Evolutionary conservation across 2,797 vertebrate species (phyloP).

Genomic region (Sarcoramphus papa): DNA sequence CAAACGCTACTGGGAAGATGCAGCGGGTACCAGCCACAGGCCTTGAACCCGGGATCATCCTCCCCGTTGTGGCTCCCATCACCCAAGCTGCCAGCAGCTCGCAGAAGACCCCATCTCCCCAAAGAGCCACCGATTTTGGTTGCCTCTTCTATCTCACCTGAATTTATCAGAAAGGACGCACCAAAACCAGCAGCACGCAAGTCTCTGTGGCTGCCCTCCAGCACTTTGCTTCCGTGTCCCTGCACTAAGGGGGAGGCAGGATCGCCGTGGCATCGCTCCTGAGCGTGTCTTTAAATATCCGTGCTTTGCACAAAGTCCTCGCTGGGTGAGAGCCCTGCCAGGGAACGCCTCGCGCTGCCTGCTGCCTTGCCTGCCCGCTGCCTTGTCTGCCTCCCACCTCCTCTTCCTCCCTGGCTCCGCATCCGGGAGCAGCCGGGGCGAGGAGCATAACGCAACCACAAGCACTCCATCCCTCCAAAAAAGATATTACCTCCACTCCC

Average conservation of each 20-base stretch:
- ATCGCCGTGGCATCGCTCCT: not conserved
- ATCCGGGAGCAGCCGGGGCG: slow-evolving; percentile 72
- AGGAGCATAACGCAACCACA: slow-evolving; percentile 73
- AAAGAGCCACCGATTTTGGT: not conserved
- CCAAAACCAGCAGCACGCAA: not conserved
- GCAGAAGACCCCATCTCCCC: not conserved
- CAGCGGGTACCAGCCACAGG: not conserved
- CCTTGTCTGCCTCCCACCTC: slow-evolving; percentile 43
- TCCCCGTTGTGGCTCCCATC: rapidly evolving
- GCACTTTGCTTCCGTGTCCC: not conserved
- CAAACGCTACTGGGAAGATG: not conserved
- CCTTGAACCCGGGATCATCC: rapidly evolving
- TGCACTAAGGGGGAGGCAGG: rapidly evolving
- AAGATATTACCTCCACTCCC: slow-evolving; percentile 64
- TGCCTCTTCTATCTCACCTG: not conserved
- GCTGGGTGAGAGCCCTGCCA: not conserved
- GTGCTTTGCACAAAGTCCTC: not conserved
- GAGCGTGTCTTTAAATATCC: not conserved
- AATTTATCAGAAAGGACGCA: not conserved
- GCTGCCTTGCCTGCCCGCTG: slow-evolving; percentile 25
- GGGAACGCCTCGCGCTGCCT: slow-evolving; percentile 49
- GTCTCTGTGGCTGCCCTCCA: not conserved
- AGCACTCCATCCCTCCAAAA: slow-evolving; percentile 35
- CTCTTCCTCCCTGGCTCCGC: slow-evolving; percentile 47
- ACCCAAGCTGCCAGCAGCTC: not conserved